phyloP scores from a whole-genome alignment of 2,113 vertebrate genomes.

The Oncorhynchus mykiss region DNA sequence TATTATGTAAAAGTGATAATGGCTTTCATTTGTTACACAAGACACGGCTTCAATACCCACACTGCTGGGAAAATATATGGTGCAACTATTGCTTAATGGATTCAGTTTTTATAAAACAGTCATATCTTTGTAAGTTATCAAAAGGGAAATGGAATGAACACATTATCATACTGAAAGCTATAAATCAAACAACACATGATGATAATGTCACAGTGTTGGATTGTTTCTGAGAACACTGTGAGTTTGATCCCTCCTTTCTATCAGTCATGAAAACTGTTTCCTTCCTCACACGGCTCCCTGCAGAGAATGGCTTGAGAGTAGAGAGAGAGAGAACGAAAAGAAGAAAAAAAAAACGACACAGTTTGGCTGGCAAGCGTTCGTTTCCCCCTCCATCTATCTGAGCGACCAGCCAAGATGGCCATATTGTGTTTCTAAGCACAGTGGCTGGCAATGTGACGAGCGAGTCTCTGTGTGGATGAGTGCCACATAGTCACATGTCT shows the following conservation, averaged over 20 bases:
- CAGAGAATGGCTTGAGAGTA: constrained; percentile 41
- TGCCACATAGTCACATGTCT: constrained; percentile 58
- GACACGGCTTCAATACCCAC: constrained; percentile 28
- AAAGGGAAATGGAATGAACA: constrained; percentile 36
- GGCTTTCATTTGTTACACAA: constrained; percentile 46
- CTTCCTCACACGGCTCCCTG: constrained; percentile 50
- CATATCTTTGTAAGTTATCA: constrained; percentile 28
- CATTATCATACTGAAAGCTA: constrained; percentile 28
- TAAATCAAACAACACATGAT: constrained; percentile 56
- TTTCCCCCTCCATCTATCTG: constrained; percentile 52
- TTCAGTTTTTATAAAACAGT: constrained; percentile 18
- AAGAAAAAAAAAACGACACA: constrained; percentile 49
- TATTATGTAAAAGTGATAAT: constrained; percentile 51
- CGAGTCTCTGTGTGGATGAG: constrained; percentile 51
- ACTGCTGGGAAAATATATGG: background rate
- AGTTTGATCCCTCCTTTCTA: constrained; percentile 62
- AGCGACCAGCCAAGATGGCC: constrained; percentile 66
- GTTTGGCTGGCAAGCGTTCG: constrained; percentile 55
- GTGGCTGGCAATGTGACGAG: constrained; percentile 63
- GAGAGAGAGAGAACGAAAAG: constrained; percentile 26
- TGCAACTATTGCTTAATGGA: background rate
- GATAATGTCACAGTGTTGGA: constrained; percentile 57
- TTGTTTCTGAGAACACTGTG: constrained; percentile 50
- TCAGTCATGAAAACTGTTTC: constrained; percentile 48
- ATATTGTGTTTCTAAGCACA: constrained; percentile 72